phyloP scores from a whole-genome alignment of 2,113 vertebrate genomes.

The Centropus unirufus region DNA sequence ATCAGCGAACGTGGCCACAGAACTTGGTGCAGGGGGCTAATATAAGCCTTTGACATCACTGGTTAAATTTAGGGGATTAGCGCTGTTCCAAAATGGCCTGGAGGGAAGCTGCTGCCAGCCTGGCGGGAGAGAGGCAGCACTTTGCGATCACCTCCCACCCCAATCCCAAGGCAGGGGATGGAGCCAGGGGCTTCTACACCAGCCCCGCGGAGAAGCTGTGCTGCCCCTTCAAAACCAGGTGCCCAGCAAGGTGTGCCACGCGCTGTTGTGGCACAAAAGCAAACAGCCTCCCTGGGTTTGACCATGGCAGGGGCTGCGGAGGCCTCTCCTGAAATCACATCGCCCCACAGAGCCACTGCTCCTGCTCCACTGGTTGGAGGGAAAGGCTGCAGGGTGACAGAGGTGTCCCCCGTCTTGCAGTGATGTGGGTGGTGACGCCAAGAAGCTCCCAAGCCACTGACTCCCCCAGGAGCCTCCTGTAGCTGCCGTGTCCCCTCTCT shows the following conservation, averaged over 20 bases:
- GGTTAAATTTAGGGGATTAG: constrained; percentile 35
- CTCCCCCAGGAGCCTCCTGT: not conserved
- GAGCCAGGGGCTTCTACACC: not conserved
- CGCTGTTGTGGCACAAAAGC: not conserved
- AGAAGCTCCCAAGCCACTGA: not conserved
- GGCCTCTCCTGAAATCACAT: not conserved
- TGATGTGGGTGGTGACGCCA: too few relatives aligned
- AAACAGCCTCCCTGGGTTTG: not conserved
- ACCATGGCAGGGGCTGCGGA: fast-evolving
- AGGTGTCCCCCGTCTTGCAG: not conserved
- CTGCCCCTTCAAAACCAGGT: not conserved
- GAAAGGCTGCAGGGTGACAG: not conserved
- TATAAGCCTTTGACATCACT: constrained; percentile 29
- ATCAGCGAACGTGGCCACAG: not conserved
- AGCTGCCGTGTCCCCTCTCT: fast-evolving
- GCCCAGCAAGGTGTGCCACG: not conserved
- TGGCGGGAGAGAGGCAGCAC: not conserved
- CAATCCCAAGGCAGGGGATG: not conserved
- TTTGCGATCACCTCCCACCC: not conserved
- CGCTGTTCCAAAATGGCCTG: not conserved
- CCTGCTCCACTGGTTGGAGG: fast-evolving
- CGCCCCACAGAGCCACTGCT: not conserved
- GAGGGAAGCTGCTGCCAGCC: not conserved
- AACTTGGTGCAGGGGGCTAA: not conserved
- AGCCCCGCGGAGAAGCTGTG: fast-evolving